Evolutionary conservation across 1,140 invertebrate genomes (phyloP).

Genomic region (Mercenaria mercenaria): DNA sequence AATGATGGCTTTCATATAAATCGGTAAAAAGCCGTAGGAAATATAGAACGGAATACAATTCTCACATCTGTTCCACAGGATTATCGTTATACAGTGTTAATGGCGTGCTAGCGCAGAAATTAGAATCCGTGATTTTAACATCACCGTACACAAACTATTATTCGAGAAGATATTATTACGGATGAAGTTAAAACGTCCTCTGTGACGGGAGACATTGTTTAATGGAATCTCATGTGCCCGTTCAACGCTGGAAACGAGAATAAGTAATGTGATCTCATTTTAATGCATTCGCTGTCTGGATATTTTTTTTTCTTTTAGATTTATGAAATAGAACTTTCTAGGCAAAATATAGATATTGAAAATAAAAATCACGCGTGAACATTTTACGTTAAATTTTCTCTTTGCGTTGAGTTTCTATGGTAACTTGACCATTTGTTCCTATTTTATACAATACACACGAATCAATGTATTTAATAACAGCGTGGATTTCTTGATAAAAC

Average conservation of each 20-base stretch:
- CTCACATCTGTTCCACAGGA: background rate
- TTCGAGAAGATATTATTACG: conserved; percentile 16
- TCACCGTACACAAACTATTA: conserved; percentile 16
- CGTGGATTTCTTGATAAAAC: background rate
- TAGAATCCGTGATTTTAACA: conserved; percentile 1
- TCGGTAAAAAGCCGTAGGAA: background rate
- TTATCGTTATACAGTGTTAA: background rate
- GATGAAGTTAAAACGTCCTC: background rate
- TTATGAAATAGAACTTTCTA: too few relatives aligned
- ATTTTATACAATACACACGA: too few relatives aligned
- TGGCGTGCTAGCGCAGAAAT: background rate
- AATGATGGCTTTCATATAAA: background rate
- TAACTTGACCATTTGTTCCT: background rate
- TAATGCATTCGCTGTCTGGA: background rate
- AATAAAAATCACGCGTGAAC: background rate
- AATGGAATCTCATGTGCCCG: background rate
- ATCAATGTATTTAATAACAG: background rate
- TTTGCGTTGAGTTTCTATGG: background rate
- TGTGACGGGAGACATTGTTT: background rate
- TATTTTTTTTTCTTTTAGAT: background rate
- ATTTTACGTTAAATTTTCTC: background rate
- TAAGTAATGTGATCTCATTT: background rate
- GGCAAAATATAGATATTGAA: too few relatives aligned
- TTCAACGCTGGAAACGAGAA: background rate
- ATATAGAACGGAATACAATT: background rate